Evolutionary conservation across 2,888 invertebrate genomes (phyloP), one percentile per base, ranked within the genome.

Genomic region (Agapostemon virescens): DNA sequence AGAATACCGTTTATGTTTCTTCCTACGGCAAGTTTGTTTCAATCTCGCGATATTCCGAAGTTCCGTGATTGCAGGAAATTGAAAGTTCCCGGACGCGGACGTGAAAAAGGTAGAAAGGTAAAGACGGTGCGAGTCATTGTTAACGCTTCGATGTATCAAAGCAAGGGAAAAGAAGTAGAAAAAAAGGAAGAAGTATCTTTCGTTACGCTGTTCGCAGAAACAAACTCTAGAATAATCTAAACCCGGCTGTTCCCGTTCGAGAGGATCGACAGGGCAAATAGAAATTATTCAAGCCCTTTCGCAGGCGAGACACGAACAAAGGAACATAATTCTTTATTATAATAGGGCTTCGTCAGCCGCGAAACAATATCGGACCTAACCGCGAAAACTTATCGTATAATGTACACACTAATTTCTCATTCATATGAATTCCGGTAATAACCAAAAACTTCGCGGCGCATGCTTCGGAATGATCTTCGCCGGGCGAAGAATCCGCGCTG

Each of bases 401-500:
- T 36, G 20, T 68, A 69, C 52, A 52, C 52, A 58, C 58, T 78
- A 61, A 82, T 83, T 83, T 79, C 58, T 70, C 69, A 82, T 83
- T 83, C 83, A 76, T 82, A 82, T 73, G 79, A 78, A 83, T 82
- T 58, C 73, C 49, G 76, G 63, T 77, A 67, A 74, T 83, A 80
- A 85, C 77, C 75, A 76, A 81, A n/a, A 85, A 85, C 76, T 85
- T 79, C 45, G 52, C 38, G 66, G 66, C 63, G 64, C 55, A 74
- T 61, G 73, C 73, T 72, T 23, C 40, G 74, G n/a, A 84, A 82
- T 80, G 80, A 86, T 83, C 71, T 72, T 64, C 42, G 40, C 58
- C 64, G 52, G 9, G 74, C 63, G 55, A 85, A 80, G 82, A 85
- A 86, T 85, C 80, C 76, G 80, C 74, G 64, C 85, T 83, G 68